A percentile compares a stretch with the other conserved stretches of the same genome.
phyloP scores from a whole-genome alignment of 2,113 vertebrate species.

The Camelus dromedarius region DNA sequence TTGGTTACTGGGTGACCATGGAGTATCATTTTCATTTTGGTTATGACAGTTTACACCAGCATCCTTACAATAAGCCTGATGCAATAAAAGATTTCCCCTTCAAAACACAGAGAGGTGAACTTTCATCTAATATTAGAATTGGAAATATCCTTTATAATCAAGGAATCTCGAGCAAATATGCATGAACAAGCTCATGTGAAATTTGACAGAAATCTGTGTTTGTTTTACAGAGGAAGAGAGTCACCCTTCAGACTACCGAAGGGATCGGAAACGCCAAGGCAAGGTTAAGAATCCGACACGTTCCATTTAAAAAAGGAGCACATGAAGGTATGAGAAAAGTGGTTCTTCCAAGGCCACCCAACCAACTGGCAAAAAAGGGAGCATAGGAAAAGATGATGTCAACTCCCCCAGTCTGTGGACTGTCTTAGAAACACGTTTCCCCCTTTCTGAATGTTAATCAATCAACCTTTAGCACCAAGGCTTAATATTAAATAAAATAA shows the following conservation, averaged over 20 bases:
- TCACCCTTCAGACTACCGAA: background rate
- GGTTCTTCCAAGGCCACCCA: background rate
- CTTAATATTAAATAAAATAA: background rate
- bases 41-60: background rate
- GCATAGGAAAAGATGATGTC: background rate
- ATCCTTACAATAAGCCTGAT: background rate
- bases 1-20: background rate
- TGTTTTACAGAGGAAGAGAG: background rate
- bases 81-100: background rate
- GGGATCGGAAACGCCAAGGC: background rate
- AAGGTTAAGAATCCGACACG: background rate
- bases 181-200: background rate
- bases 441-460: background rate
- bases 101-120: background rate
- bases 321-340: background rate
- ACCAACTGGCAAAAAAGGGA: background rate
- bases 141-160: constrained; percentile 25
- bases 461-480: background rate
- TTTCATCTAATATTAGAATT: constrained; percentile 8
- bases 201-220: background rate
- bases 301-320: background rate
- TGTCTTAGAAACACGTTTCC: background rate
- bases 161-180: background rate
- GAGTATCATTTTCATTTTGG: background rate
- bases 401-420: no score